Conservation (phyloP, 2,797 vertebrate species). For the Acestrorhynchus altus region DNA sequence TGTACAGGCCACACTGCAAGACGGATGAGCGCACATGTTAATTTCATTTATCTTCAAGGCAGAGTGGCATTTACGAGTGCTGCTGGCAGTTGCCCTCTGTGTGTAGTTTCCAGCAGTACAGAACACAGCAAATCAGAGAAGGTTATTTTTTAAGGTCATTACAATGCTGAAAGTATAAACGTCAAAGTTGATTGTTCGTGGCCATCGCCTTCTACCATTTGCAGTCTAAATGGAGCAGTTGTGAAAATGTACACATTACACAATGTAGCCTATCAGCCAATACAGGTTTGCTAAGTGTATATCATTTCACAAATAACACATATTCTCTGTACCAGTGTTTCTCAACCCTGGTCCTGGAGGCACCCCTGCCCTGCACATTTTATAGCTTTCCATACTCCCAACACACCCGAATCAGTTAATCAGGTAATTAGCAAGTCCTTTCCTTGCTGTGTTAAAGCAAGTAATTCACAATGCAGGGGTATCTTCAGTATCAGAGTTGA, state of each 20-base stretch:
- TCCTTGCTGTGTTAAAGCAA: too few species aligned
- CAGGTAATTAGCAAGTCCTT: too few species aligned
- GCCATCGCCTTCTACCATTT: background rate
- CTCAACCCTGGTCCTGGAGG: too few species aligned
- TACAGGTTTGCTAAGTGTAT: too few species aligned
- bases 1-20: slow-evolving; percentile 33
- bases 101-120: background rate
- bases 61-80: slow-evolving; percentile 28
- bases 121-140: background rate
- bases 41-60: slow-evolving; percentile 33
- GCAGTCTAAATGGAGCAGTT: background rate
- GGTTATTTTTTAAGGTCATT: background rate
- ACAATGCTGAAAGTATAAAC: slow-evolving; percentile 3
- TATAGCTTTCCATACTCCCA: too few species aligned
- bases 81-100: slow-evolving; percentile 2
- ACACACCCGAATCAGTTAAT: too few species aligned
- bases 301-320: too few species aligned
- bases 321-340: too few species aligned
- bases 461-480: too few species aligned
- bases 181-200: background rate
- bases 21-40: slow-evolving; percentile 37
- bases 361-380: too few species aligned
- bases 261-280: too few species aligned
- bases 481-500: too few species aligned
- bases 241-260: background rate